These are phyloP conservation scores for Sialia sialis DNA, from an alignment of 2,113 vertebrate species.

Conservation along the genomic window DNA sequence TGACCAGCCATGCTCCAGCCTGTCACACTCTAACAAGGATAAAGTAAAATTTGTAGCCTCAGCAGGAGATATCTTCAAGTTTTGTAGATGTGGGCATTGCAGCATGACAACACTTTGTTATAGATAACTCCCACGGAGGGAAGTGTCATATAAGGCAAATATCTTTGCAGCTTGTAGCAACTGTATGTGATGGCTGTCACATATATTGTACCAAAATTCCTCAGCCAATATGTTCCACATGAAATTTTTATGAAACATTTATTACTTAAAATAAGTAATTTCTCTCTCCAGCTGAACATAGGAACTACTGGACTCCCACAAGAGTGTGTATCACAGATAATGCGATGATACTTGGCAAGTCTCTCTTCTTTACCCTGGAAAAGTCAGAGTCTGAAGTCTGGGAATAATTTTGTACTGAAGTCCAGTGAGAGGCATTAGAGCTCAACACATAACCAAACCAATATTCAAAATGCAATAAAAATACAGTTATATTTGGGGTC, in stretches of 20 bases:
- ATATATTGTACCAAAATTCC: background rate
- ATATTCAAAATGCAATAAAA: background rate
- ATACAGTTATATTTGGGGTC: background rate
- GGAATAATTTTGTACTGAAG: background rate
- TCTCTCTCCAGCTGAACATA: background rate
- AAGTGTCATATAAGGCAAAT: background rate
- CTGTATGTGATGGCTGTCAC: background rate
- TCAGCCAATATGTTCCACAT: background rate
- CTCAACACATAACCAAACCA: background rate
- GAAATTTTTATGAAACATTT: background rate
- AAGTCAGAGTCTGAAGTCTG: background rate
- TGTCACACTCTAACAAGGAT: background rate
- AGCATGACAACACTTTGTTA: background rate
- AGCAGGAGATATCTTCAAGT: background rate
- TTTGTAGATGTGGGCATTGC: background rate
- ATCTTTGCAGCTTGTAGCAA: background rate
- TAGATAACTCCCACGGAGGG: background rate
- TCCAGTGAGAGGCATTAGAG: background rate
- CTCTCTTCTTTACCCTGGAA: background rate
- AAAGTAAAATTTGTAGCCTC: background rate
- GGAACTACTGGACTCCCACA: background rate
- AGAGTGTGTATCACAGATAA: background rate
- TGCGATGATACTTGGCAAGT: background rate
- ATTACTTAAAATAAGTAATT: background rate
- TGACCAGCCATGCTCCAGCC: background rate